Percentiles rank a stretch among this genome's conserved stretches.
phyloP scores from a whole-genome alignment of 1,140 invertebrate genomes.

The Aporrectodea caliginosa region DNA sequence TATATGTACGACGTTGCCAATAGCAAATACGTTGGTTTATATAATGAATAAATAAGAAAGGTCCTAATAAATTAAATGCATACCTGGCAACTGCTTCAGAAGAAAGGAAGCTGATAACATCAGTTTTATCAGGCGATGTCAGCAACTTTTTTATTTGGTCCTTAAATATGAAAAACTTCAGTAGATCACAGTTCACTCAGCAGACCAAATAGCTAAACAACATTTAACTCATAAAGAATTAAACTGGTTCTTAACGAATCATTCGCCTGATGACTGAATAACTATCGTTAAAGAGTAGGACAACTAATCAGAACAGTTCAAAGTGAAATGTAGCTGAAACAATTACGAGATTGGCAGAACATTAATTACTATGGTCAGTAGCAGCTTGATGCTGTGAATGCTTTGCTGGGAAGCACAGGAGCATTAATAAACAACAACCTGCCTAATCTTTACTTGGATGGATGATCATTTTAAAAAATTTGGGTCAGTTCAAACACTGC shows the following conservation, averaged over 20 bases:
- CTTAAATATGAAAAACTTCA: neutral
- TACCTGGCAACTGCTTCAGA: neutral
- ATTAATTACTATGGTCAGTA: too few species aligned
- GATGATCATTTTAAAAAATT: too few species aligned
- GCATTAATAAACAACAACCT: too few species aligned
- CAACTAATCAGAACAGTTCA: neutral
- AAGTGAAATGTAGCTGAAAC: neutral
- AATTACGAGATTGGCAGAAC: too few species aligned
- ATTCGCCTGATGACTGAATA: neutral
- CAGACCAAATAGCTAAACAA: neutral
- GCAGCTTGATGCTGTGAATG: too few species aligned
- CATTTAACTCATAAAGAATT: neutral
- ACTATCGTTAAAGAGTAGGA: neutral
- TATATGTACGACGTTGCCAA: neutral
- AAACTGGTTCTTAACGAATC: neutral
- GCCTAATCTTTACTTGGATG: too few species aligned
- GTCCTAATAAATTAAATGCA: neutral
- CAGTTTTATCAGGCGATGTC: neutral
- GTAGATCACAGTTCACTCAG: neutral
- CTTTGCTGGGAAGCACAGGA: too few species aligned
- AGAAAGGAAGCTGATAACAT: neutral
- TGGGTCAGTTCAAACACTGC: too few species aligned
- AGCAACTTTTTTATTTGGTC: neutral
- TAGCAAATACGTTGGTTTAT: neutral
- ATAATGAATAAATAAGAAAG: neutral